Evolutionary conservation across 2,797 vertebrate species (phyloP).

Genomic region (Allobates femoralis): DNA sequence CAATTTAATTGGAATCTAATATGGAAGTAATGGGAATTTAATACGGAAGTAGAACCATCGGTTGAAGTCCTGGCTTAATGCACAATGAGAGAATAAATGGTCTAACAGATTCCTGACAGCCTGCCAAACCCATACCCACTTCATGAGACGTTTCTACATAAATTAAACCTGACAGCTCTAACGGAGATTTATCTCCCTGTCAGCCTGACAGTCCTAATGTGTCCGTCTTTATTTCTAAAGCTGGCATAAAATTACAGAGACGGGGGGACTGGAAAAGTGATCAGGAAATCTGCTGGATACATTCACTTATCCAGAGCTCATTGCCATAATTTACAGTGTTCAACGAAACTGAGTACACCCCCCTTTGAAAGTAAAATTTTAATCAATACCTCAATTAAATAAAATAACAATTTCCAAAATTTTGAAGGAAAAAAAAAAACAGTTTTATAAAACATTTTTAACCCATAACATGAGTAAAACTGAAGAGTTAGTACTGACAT

Average conservation of each 20-base stretch:
- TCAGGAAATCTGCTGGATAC: background rate
- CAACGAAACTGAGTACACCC: no score
- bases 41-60: background rate
- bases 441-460: no score
- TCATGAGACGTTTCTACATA: constrained; percentile 8
- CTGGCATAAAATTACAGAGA: background rate
- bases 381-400: no score
- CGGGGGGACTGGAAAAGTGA: background rate
- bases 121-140: constrained; percentile 23
- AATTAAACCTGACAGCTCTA: constrained; percentile 36
- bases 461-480: no score
- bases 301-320: background rate
- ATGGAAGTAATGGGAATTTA: no score
- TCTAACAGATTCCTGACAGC: constrained; percentile 9
- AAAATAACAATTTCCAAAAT: no score
- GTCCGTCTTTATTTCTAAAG: background rate
- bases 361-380: no score
- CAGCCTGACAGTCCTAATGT: constrained; percentile 2
- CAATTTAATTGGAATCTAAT: background rate
- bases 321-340: background rate
- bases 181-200: constrained; percentile 29
- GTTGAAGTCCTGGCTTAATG: background rate
- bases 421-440: no score
- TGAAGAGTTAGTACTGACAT: no score
- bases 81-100: constrained; percentile 18